Base-by-base conservation (phyloP, 2,113 vertebrate genomes). In the Phoxinus phoxinus region DNA sequence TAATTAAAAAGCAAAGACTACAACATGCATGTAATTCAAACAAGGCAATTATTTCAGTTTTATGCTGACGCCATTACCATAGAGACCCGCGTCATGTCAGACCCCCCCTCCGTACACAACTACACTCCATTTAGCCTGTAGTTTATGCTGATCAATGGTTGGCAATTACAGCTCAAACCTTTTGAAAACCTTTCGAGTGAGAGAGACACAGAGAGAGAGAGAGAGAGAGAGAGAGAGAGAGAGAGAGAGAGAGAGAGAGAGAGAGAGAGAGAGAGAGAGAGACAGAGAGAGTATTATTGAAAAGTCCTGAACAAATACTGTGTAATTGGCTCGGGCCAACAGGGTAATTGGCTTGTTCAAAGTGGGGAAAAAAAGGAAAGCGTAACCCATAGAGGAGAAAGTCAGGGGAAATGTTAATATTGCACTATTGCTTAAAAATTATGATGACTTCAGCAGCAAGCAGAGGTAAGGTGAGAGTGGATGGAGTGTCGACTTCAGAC, bases 271-370 rank as follows among this genome's bases (percentile, higher is more conserved):
- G 44, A 56, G 72, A 85, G 86, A 53, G 72, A 83, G 74, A 71
- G 77, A 69, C 53, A 80, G 53, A 71, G 80, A 75, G 83, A 86
- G 86, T 91, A 90, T 93, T 94, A 94, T 92, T 95, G 93, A 94
- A 94, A 94, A 93, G 89, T 95, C 89, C 78, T 91, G 90, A 91
- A 93, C 93, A 95, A 95, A 95, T 94, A 93, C 90, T 89, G 86
- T 88, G 88, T 91, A 91, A 91, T 90, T 91, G 89, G 89, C 90
- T 88, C 81, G 76, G 90, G 90, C 91, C 88, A 90, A 88, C 87
- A 85, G 92, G 92, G 91, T 93, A 92, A 90, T 91, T 92, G 92
- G 85, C 89, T 88, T n/a, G 86, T 90, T 90, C 74, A 83, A 87
- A 86, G 71, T 76, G 88, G 46, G 53, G 32, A 91, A 91, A 86